Evolutionary conservation across 1,140 invertebrate genomes (phyloP).

Genomic region (Pollicipes pollicipes): DNA sequence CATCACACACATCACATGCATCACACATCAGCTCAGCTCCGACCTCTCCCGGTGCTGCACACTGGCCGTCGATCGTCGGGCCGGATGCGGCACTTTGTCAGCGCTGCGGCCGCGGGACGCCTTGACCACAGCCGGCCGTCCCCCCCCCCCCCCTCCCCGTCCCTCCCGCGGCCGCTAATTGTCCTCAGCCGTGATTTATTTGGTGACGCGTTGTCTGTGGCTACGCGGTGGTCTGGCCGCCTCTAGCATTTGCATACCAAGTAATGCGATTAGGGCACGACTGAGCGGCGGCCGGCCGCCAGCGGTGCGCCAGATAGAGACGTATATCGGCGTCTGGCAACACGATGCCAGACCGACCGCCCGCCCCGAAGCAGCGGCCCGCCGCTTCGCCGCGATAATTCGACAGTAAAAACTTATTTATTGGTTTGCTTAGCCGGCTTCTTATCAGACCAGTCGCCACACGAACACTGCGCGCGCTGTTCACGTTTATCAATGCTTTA

Average conservation of each 20-base stretch:
- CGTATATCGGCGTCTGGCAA: neutral
- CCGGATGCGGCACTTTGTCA: neutral
- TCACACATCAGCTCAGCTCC: too few species aligned
- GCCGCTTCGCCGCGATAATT: neutral
- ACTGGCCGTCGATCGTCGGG: too few species aligned
- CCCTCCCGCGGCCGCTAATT: neutral
- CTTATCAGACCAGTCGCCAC: neutral
- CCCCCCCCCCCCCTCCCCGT: too few species aligned
- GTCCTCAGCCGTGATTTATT: neutral
- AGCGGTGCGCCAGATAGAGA: neutral
- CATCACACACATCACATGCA: too few species aligned
- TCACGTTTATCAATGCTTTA: neutral
- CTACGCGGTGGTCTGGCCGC: neutral
- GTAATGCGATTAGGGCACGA: neutral
- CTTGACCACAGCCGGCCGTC: neutral
- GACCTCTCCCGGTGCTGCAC: too few species aligned
- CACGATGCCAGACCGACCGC: too few species aligned
- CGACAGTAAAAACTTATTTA: conserved; percentile 2
- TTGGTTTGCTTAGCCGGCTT: neutral
- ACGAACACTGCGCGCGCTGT: neutral
- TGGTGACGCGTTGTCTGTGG: neutral
- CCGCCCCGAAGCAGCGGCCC: too few species aligned
- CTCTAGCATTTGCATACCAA: neutral
- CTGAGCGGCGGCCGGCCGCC: too few species aligned
- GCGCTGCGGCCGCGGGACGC: too few species aligned